Evolutionary conservation across 2,113 vertebrate genomes (phyloP).

Genomic region (Corythornis cristatus): DNA sequence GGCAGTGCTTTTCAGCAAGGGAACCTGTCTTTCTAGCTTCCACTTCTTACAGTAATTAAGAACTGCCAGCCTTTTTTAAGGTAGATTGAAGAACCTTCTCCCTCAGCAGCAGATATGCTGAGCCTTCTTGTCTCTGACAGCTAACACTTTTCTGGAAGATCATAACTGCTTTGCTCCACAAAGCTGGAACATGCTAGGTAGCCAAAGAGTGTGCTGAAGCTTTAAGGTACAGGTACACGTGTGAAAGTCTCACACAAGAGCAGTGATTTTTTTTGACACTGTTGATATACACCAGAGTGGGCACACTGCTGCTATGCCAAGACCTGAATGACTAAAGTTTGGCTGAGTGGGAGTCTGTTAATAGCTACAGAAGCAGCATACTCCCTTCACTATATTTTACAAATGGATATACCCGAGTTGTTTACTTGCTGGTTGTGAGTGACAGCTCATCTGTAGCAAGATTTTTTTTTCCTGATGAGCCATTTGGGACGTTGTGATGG

Average conservation of each 20-base stretch:
- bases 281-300: not conserved
- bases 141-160: not conserved
- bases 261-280: not conserved
- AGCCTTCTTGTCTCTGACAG: not conserved
- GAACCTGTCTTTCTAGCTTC: not conserved
- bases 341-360: not conserved
- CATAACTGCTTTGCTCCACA: not conserved
- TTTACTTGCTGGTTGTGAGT: not conserved
- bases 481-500: not conserved
- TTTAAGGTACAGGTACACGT: not conserved
- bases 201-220: not conserved
- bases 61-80: not conserved
- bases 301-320: not conserved
- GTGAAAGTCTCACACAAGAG: not conserved
- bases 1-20: not conserved
- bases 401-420: not conserved
- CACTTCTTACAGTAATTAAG: not conserved
- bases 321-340: constrained; percentile 15
- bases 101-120: not conserved
- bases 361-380: not conserved
- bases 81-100: not conserved
- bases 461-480: not conserved
- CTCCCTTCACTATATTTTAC: not conserved
- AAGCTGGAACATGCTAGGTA: not conserved
- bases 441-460: not conserved